Evolutionary conservation across 2,797 vertebrate genomes (phyloP).

Genomic region (Liparis tanakae): DNA sequence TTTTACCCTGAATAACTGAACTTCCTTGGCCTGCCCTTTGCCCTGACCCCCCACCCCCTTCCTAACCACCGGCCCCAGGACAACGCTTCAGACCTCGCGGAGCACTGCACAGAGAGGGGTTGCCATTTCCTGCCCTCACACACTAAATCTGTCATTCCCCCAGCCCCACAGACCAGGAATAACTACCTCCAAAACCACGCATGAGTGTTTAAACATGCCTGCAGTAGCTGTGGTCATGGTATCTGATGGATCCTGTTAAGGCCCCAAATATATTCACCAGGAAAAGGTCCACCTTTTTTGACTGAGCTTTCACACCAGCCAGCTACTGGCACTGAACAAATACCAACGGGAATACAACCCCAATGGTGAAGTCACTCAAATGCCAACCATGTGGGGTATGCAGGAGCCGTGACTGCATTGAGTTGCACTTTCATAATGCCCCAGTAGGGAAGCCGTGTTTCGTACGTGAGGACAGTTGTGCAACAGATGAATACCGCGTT

Average conservation of each 20-base stretch:
- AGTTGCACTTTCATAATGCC: constrained; percentile 32
- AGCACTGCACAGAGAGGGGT: constrained; percentile 33
- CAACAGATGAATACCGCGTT: constrained; percentile 53
- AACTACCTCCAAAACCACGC: constrained; percentile 52
- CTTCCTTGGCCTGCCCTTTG: constrained; percentile 60
- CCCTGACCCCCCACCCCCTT: constrained; percentile 43
- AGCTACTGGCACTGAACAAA: constrained; percentile 41
- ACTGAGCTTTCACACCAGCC: constrained; percentile 24
- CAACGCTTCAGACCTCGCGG: constrained; percentile 32
- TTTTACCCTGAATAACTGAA: constrained; percentile 60
- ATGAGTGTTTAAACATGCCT: constrained; percentile 50
- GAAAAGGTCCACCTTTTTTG: constrained; percentile 39
- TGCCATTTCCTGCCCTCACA: constrained; percentile 58
- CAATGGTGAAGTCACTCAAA: constrained; percentile 40
- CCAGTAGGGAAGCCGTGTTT: constrained; percentile 31
- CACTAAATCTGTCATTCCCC: constrained; percentile 65
- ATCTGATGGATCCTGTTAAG: constrained; percentile 43
- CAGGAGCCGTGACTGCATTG: constrained; percentile 42
- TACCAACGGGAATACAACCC: constrained; percentile 46
- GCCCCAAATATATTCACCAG: constrained; percentile 43
- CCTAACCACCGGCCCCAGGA: constrained; percentile 34
- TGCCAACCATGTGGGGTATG: constrained; percentile 63
- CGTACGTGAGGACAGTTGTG: constrained; percentile 46
- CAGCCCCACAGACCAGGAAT: constrained; percentile 60
- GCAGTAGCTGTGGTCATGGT: constrained; percentile 49